phyloP scores from a whole-genome alignment of 2,113 vertebrate genomes.

The Nestor notabilis region DNA sequence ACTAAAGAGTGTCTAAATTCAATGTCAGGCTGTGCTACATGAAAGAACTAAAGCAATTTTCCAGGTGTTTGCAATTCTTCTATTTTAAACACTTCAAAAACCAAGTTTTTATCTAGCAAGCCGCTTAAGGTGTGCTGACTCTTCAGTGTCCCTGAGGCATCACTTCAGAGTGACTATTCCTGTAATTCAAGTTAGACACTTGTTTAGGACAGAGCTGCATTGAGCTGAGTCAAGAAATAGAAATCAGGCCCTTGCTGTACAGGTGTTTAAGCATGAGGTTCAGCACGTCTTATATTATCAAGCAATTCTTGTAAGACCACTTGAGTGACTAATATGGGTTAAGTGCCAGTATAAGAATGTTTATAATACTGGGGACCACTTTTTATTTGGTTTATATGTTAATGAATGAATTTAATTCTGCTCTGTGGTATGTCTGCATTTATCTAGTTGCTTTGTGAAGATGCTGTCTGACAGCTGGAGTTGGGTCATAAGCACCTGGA shows the following conservation, averaged over 20 bases:
- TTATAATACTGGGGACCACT: not conserved
- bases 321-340: not conserved
- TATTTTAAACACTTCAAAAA: not conserved
- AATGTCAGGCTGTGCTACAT: not conserved
- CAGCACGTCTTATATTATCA: not conserved
- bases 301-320: not conserved
- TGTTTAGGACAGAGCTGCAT: not conserved
- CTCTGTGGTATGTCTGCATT: not conserved
- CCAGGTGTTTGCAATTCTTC: not conserved
- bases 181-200: not conserved
- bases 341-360: not conserved
- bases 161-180: not conserved
- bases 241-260: not conserved
- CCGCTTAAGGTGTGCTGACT: not conserved
- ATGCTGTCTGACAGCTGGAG: not conserved
- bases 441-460: not conserved
- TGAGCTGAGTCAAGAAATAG: not conserved
- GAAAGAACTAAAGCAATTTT: not conserved
- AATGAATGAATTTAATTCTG: not conserved
- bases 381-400: not conserved
- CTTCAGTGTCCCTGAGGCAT: not conserved
- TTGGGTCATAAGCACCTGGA: not conserved
- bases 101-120: rapidly evolving
- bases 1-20: not conserved
- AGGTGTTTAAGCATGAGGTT: not conserved